Conservation (phyloP, 2,888 invertebrate species). For the Taenaris catops region DNA sequence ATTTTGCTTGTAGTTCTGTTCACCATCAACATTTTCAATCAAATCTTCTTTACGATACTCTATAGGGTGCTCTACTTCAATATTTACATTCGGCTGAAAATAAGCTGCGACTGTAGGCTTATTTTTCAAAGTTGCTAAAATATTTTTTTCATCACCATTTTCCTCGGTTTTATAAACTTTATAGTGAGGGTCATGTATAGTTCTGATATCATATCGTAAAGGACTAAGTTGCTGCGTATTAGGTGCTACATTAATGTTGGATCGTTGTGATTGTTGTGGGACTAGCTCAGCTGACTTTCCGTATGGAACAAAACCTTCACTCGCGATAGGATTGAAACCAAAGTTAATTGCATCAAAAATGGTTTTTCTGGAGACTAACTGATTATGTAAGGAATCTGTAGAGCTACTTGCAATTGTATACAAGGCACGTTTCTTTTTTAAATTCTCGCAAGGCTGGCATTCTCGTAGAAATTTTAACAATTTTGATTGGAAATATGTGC, state of each 20-base stretch:
- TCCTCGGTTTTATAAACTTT: constrained; percentile 70
- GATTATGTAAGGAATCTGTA: constrained; percentile 61
- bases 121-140: constrained; percentile 63
- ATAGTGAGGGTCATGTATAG: constrained; percentile 69
- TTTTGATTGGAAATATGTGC: too few relatives aligned
- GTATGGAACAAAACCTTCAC: constrained; percentile 56
- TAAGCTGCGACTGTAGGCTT: constrained; percentile 65
- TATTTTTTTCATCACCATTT: constrained; percentile 56
- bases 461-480: too few relatives aligned
- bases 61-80: constrained; percentile 64
- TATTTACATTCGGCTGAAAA: constrained; percentile 62
- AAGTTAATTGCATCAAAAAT: constrained; percentile 64
- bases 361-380: constrained; percentile 56
- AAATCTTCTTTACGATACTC: constrained; percentile 63
- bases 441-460: too few relatives aligned
- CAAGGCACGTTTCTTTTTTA: too few relatives aligned
- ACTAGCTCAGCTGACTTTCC: constrained; percentile 52
- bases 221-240: constrained; percentile 48
- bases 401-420: constrained; percentile 73
- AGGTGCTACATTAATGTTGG: constrained; percentile 34
- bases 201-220: constrained; percentile 65
- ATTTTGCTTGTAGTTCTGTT: constrained; percentile 69
- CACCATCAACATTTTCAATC: constrained; percentile 49
- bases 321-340: constrained; percentile 71
- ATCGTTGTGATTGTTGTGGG: constrained; percentile 35